A percentile compares a stretch with the other conserved stretches of the same genome.
These are phyloP conservation scores for Rhincodon typus DNA, from an alignment of 2,797 vertebrate genomes.

Conservation along the genomic window DNA sequence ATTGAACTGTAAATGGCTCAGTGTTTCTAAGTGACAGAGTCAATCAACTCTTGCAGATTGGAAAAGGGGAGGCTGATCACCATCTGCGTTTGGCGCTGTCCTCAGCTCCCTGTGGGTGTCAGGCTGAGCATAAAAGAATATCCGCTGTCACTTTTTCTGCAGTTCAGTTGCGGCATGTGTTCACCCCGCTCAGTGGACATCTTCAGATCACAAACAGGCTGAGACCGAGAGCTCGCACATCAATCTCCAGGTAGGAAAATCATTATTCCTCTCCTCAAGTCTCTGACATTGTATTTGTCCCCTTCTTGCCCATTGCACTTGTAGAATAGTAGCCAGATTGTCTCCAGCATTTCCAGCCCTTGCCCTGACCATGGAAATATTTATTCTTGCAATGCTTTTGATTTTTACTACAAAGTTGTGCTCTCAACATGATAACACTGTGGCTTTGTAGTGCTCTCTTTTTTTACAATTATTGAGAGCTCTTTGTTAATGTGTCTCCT, in stretches of 20 bases:
- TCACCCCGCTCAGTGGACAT: background rate
- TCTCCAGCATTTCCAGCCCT: background rate
- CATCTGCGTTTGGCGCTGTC: background rate
- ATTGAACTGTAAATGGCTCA: background rate
- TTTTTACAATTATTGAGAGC: background rate
- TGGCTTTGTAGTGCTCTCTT: background rate
- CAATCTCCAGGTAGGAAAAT: background rate
- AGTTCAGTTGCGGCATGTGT: background rate
- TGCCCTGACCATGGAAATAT: background rate
- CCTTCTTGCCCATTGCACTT: background rate
- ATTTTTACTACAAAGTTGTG: background rate
- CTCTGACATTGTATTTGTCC: too few species aligned
- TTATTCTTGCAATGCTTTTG: background rate
- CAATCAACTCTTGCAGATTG: background rate
- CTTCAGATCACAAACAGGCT: background rate
- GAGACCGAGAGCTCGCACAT: background rate
- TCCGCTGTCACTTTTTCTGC: background rate
- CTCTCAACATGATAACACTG: background rate
- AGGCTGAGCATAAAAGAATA: constrained; percentile 7
- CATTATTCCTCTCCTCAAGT: background rate
- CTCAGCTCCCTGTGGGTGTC: background rate
- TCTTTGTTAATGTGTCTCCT: background rate
- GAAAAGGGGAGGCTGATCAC: background rate
- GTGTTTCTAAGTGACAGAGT: background rate
- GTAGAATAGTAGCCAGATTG: background rate